Evolutionary conservation across 2,113 vertebrate species (phyloP).

Genomic region (Deroptyus accipitrinus): DNA sequence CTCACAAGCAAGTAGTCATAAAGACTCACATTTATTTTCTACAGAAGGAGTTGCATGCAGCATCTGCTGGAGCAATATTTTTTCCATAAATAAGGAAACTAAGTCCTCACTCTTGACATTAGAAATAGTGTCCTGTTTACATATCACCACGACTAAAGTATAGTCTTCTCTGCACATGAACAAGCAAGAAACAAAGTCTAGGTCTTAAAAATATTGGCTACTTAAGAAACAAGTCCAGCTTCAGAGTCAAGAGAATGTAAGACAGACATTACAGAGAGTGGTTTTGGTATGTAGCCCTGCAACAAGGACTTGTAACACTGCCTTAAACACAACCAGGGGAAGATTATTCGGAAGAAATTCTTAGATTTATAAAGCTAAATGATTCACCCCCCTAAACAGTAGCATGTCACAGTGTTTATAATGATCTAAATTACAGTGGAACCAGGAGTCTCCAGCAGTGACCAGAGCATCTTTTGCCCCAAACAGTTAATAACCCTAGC

Average conservation of each 20-base stretch:
- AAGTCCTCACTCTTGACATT: neutral
- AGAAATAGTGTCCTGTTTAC: neutral
- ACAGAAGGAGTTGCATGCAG: neutral
- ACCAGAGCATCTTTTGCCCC: neutral
- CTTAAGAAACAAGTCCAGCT: neutral
- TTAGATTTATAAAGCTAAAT: neutral
- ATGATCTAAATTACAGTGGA: neutral
- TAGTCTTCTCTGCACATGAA: neutral
- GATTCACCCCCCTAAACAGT: neutral
- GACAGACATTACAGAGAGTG: neutral
- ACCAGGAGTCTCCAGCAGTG: neutral
- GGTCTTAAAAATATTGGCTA: neutral
- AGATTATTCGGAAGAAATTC: neutral
- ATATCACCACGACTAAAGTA: neutral
- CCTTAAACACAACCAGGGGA: neutral
- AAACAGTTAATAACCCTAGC: neutral
- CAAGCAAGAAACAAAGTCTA: neutral
- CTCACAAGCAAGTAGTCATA: neutral
- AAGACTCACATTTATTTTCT: neutral
- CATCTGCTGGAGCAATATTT: neutral
- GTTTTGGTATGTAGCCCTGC: fast-evolving
- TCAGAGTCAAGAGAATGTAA: neutral
- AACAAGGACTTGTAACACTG: neutral
- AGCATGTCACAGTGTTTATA: neutral
- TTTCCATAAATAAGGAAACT: neutral